A percentile compares a stretch with the other conserved stretches of the same genome.
Evolutionary conservation across 2,797 vertebrate species (phyloP).

Genomic region (Aplochiton taeniatus): DNA sequence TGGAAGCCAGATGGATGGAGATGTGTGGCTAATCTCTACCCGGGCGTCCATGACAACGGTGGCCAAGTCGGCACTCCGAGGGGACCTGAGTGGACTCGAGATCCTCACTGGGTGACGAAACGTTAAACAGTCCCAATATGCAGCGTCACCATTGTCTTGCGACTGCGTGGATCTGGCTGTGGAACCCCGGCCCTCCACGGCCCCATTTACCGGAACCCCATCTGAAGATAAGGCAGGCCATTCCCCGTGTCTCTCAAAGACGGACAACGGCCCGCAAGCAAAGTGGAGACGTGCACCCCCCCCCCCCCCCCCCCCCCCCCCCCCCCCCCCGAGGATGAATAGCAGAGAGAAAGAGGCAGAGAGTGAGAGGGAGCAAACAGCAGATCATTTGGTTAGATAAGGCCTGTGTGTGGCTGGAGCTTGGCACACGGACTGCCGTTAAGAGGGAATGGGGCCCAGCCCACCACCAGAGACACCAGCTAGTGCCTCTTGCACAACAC

Average conservation of each 20-base stretch:
- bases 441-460: conserved; percentile 33
- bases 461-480: conserved; percentile 43
- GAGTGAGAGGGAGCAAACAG: conserved; percentile 43
- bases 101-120: neutral
- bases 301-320: too few relatives aligned
- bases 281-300: too few relatives aligned
- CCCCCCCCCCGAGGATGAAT: conserved; percentile 2
- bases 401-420: conserved; percentile 42
- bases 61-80: neutral
- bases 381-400: conserved; percentile 56
- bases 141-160: too few relatives aligned
- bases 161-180: too few relatives aligned
- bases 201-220: too few relatives aligned
- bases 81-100: neutral
- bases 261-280: too few relatives aligned
- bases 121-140: neutral
- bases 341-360: conserved; percentile 24
- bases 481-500: conserved; percentile 57
- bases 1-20: neutral
- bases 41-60: neutral
- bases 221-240: too few relatives aligned
- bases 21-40: neutral
- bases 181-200: too few relatives aligned
- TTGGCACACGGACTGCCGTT: conserved; percentile 46
- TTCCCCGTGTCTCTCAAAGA: too few relatives aligned